Base-by-base conservation (phyloP, 2,888 invertebrate species). In the Seira ritae region DNA sequence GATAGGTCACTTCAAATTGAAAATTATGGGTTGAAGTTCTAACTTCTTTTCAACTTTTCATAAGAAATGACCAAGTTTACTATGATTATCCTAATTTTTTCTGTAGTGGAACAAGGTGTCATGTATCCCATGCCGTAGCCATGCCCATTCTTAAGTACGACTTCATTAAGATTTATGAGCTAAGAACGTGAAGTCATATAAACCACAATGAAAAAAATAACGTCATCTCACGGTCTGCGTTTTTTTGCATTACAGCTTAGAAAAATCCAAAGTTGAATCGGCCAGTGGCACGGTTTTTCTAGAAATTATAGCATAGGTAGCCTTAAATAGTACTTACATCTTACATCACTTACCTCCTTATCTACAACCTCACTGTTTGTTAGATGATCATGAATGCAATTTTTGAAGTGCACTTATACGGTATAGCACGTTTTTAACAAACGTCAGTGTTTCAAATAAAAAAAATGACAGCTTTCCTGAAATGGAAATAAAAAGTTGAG, bases 341-440 rank as follows among this genome's bases (percentile, higher is more conserved):
- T n/a, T 50, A 50, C 50, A 3, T 12, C 50, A 8, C 12, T n/a
- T n/a, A 50, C 3, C 50, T 50, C 50, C 2, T 50, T 50, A n/a
- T 15, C 50, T 50, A 50, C 15, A n/a, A 15, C 50, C 50, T 50
- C 2, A n/a, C 50, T 50, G 50, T 31, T 4, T 31, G 2, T 2
- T 31, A 50, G 50, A 50, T 50, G 50, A 50, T 50, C 50, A 50
- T 50, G 50, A 50, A 50, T 50, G 50, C 50, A 50, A 15, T 50
- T 50, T 50, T 50, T 50, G 50, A 50, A 50, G 50, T 50, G 17
- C 50, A n/a, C 50, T n/a, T 50, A n/a, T n/a, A 2, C 6, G 50
- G 50, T 50, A 15, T 50, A 50, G 50, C 50, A 50, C 15, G 50
- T 50, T 15, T 50, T 15, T 8, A 50, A 50, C 3, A 50, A 50